These are phyloP conservation scores for Semicossyphus pulcher DNA, from an alignment of 2,113 vertebrate species.

Conservation along the genomic window DNA sequence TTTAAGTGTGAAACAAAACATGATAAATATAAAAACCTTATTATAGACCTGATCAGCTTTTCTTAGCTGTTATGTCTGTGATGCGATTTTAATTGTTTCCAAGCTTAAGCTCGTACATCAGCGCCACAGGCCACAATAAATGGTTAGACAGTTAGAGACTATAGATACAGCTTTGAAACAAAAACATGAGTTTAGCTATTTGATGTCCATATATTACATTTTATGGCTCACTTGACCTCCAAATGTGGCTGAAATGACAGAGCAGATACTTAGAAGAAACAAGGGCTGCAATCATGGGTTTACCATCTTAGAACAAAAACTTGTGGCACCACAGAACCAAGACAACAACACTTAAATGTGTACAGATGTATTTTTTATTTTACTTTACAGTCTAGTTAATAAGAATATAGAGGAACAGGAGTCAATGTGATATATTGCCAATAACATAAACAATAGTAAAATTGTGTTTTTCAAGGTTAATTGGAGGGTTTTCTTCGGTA, in stretches of 20 bases:
- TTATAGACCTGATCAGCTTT: conserved; percentile 36
- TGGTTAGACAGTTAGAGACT: conserved; percentile 8
- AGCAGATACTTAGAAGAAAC: too few relatives aligned
- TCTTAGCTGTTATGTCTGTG: conserved; percentile 25
- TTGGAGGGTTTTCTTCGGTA: too few relatives aligned
- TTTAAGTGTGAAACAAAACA: conserved; percentile 63
- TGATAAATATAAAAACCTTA: conserved; percentile 66
- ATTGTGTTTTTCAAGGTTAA: too few relatives aligned
- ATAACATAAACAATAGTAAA: too few relatives aligned
- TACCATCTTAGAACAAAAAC: not conserved
- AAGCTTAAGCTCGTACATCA: not conserved
- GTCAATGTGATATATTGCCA: too few relatives aligned
- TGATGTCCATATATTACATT: conserved; percentile 5
- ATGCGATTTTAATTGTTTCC: conserved; percentile 39
- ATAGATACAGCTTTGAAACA: not conserved
- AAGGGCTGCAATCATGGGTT: conserved; percentile 1
- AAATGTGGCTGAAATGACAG: conserved; percentile 9
- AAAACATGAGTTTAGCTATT: conserved; percentile 15
- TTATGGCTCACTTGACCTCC: conserved; percentile 26
- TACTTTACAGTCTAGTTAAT: too few relatives aligned
- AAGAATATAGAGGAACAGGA: too few relatives aligned
- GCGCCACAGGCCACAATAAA: not conserved
- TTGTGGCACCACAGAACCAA: not conserved
- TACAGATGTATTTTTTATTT: too few relatives aligned
- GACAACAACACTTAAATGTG: not conserved